Evolutionary conservation across 1,140 invertebrate genomes (phyloP).

Genomic region (Hydropsyche tenuis): DNA sequence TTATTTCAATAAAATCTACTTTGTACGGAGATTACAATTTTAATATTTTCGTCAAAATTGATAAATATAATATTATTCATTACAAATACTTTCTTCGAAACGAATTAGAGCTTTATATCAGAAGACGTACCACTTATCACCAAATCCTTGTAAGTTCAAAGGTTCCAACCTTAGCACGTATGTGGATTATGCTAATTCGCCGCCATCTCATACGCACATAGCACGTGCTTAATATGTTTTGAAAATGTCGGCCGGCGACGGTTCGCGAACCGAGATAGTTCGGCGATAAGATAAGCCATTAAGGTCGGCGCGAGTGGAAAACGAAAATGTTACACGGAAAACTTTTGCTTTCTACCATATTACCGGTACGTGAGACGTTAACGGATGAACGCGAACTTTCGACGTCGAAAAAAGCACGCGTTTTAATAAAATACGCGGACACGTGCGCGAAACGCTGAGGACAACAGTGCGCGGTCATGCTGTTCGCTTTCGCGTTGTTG

Average conservation of each 20-base stretch:
- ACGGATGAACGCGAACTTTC: conserved; percentile 3
- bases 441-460: not conserved
- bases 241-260: conserved; percentile 17
- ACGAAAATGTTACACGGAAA: conserved; percentile 23
- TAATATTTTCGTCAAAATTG: no score
- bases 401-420: not conserved
- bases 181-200: not conserved
- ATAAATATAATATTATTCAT: no score
- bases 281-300: conserved; percentile 34
- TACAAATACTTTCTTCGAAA: no score
- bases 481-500: not conserved
- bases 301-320: conserved; percentile 13
- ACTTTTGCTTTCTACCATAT: conserved; percentile 29
- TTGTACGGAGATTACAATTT: no score
- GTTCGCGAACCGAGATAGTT: conserved; percentile 26
- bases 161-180: not conserved
- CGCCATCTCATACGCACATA: not conserved
- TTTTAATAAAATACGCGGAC: conserved; percentile 11
- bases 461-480: not conserved
- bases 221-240: conserved; percentile 8
- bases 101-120: not conserved
- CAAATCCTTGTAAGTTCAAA: not conserved
- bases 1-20: no score
- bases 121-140: not conserved
- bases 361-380: conserved; percentile 24